phyloP scores from a whole-genome alignment of 2,888 invertebrate genomes.

The Apodemia mormo region DNA sequence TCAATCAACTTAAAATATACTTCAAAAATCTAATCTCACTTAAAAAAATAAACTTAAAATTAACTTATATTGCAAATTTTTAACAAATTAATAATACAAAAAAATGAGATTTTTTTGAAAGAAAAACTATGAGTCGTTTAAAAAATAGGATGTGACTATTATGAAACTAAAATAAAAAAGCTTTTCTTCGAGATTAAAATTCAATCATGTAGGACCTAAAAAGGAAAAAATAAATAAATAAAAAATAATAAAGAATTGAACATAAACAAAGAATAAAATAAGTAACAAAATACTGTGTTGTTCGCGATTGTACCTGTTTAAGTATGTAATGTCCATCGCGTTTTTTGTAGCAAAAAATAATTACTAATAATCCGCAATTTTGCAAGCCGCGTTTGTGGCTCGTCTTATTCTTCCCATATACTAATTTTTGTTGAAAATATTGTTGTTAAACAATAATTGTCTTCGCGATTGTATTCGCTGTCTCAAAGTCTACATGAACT shows the following conservation, averaged over 20 bases:
- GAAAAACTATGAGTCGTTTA: conserved; percentile 7
- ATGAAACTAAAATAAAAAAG: conserved; percentile 43
- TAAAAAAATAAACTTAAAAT: conserved; percentile 1
- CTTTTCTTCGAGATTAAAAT: conserved; percentile 50
- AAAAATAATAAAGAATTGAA: conserved; percentile 31
- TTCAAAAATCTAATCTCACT: conserved; percentile 2
- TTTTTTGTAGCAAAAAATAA: too few relatives aligned
- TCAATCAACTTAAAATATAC: too few relatives aligned
- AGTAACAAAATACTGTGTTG: neutral
- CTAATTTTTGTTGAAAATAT: too few relatives aligned
- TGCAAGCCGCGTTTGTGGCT: too few relatives aligned
- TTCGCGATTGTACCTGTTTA: too few relatives aligned
- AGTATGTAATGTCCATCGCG: too few relatives aligned
- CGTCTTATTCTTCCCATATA: too few relatives aligned
- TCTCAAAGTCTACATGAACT: too few relatives aligned
- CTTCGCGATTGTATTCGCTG: too few relatives aligned
- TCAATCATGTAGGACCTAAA: conserved; percentile 74
- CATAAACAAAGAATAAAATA: conserved; percentile 27
- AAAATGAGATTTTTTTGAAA: conserved; percentile 11
- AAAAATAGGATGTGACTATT: conserved; percentile 69
- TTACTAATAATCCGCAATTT: too few relatives aligned
- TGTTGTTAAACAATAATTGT: too few relatives aligned
- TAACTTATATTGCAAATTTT: conserved; percentile 9
- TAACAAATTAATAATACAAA: conserved; percentile 14
- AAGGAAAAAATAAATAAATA: conserved; percentile 40